Evolutionary conservation across 2,113 vertebrate species (phyloP), one percentile per base, ranked within the genome.

Genomic region (Melanotaenia duboulayi): DNA sequence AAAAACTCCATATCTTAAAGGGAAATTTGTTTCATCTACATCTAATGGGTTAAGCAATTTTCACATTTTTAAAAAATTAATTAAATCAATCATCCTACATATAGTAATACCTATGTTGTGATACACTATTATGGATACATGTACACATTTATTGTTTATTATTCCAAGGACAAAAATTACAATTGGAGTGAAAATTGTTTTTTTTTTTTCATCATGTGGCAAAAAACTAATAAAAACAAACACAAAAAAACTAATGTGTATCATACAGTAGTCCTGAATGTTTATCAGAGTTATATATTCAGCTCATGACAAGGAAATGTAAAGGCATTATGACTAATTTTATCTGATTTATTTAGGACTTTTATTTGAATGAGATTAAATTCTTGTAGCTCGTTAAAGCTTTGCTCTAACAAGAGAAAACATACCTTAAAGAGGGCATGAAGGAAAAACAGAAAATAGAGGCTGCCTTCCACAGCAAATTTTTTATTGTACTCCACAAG

Each of bases 271-370:
- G 24, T 50, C 19, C 14, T 24, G 19, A 76, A 12, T 42, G 54
- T 46, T 48, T 56, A 58, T 64, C 9, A 11, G 28, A 23, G 11
- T 22, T 23, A 57, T 54, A 57, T 63, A 66, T 49, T 1, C 12
- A 65, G 10, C 19, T 17, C 39, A 24, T 57, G 44, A 58, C 25
- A 24, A 10, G 50, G 14, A 76, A 39, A 14, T 50, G 40, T 61
- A 19, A 55, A 37, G 37, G 23, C 23, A 70, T 63, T 74, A 65
- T 6, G 42, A 62, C 37, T 65, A 23, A n/a, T 35, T 74, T 54
- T 8, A 60, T 52, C 46, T 23, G 28, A 17, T 79, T 56, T 42
- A 11, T 19, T 16, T 11, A 48, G 16, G 11, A 13, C 24, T 25
- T 24, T 13, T 23, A 54, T 55, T 25, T 59, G 17, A 52, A 57